Base-by-base conservation (phyloP, 2,888 invertebrate species). In the Achlya flavicornis region DNA sequence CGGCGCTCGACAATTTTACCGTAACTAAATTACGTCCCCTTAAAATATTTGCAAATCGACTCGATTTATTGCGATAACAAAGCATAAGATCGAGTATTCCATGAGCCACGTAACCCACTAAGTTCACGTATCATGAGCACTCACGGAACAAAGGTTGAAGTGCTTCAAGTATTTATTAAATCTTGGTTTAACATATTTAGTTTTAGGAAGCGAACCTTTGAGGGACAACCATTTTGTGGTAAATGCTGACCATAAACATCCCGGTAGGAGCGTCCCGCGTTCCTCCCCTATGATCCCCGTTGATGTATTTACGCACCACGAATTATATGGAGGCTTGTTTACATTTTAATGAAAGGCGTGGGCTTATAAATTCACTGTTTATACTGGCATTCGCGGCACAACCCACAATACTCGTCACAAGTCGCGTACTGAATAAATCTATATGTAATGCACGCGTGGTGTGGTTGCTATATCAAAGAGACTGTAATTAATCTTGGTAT, bases 281-380 rank as follows among this genome's bases (percentile, higher is more conserved):
- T 65, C 72, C 73, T 72, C 69, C 77, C 77, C 76, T 74, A 75
- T 74, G 78, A 81, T 80, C 78, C 78, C 71, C 70, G 75, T 84
- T 53, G 84, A 86, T 83, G 82, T 86, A 85, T 86, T 85, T 86
- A 86, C 84, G 79, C 78, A 81, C 83, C 83, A 78, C 81, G 85
- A 86, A 84, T 86, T 85, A 86, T 84, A 85, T 85, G 80, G 78
- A 83, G 80, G 81, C 88, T 84, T 87, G 88, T 90, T 90, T 88
- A 89, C 88, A 88, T 89, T 87, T 89, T 88, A 86, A 89, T 91
- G 85, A 88, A 87, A 88, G 77, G 82, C 79, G 79, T 79, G 76
- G 78, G 79, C 73, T 81, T 83, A 78, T 83, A 84, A 84, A 86
- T 83, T 86, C 77, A 75, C 75, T 85, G 84, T 84, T 85, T 84